Evolutionary conservation across 2,797 vertebrate species (phyloP).

Genomic region (Macropodus opercularis): DNA sequence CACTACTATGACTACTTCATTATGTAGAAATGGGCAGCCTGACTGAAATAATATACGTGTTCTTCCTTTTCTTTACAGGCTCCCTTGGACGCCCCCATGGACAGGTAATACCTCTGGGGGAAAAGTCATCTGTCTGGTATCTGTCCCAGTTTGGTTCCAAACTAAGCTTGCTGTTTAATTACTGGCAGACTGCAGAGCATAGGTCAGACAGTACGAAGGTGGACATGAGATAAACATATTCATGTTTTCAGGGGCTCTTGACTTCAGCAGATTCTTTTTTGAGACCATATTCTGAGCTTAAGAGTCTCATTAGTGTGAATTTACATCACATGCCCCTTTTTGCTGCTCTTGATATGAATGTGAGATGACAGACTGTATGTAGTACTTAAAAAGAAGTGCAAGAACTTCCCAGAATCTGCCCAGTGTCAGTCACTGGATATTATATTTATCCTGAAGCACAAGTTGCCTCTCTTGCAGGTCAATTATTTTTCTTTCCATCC

Average conservation of each 20-base stretch:
- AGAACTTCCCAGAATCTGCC: conserved; percentile 22
- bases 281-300: not conserved
- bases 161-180: not conserved
- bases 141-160: not conserved
- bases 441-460: conserved; percentile 24
- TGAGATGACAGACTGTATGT: not conserved
- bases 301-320: not conserved
- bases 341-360: not conserved
- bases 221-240: too few relatives aligned
- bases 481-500: conserved; percentile 57
- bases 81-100: too few relatives aligned
- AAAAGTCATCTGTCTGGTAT: not conserved
- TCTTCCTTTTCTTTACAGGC: not conserved
- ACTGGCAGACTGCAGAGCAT: not conserved
- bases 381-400: not conserved
- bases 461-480: conserved; percentile 16
- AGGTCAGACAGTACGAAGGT: not conserved
- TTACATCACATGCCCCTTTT: not conserved
- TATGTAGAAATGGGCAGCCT: too few relatives aligned
- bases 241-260: not conserved
- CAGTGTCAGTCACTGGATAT: conserved; percentile 23
- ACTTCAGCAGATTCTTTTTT: not conserved
- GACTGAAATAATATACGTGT: too few relatives aligned
- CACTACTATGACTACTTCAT: too few relatives aligned
- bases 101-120: not conserved